Evolutionary conservation across 1,140 invertebrate species (phyloP).

Genomic region (Neotoxoptera formosana): DNA sequence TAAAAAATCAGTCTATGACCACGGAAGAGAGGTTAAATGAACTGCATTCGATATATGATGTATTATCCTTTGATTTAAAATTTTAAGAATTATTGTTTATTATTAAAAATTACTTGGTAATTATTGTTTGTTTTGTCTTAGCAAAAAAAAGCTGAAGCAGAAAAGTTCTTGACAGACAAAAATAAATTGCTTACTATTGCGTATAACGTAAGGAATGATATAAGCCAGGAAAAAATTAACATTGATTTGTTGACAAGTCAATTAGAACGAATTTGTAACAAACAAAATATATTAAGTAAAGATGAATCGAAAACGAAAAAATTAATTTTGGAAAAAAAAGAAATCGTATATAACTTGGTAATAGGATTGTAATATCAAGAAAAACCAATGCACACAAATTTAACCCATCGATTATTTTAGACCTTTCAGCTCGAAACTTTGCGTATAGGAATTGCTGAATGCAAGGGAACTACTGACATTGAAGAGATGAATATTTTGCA

Average conservation of each 20-base stretch:
- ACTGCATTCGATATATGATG: slow-evolving; percentile 23
- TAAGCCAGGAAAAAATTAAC: slow-evolving; percentile 38
- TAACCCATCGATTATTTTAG: slow-evolving; percentile 25
- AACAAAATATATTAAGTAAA: not conserved
- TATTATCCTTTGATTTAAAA: not conserved
- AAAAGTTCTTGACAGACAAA: not conserved
- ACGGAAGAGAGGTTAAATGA: slow-evolving; percentile 36
- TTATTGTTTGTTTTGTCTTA: not conserved
- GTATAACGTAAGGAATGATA: not conserved
- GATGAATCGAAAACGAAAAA: slow-evolving; percentile 29
- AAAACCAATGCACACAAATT: not conserved
- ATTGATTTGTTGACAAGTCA: slow-evolving; percentile 16
- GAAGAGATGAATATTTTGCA: slow-evolving; percentile 11
- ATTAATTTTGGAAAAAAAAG: slow-evolving; percentile 37
- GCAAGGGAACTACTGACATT: not conserved
- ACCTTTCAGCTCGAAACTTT: slow-evolving; percentile 38
- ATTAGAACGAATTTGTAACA: not conserved
- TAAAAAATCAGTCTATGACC: slow-evolving; percentile 35
- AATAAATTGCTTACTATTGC: not conserved
- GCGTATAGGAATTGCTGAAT: not conserved
- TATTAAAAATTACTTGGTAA: not conserved
- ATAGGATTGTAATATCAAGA: not conserved
- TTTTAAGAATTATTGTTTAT: not conserved
- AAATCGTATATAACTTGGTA: slow-evolving; percentile 42
- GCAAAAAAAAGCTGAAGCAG: slow-evolving; percentile 13